Evolutionary conservation across 1,140 invertebrate species (phyloP).

Genomic region (Macrobrachium nipponense): DNA sequence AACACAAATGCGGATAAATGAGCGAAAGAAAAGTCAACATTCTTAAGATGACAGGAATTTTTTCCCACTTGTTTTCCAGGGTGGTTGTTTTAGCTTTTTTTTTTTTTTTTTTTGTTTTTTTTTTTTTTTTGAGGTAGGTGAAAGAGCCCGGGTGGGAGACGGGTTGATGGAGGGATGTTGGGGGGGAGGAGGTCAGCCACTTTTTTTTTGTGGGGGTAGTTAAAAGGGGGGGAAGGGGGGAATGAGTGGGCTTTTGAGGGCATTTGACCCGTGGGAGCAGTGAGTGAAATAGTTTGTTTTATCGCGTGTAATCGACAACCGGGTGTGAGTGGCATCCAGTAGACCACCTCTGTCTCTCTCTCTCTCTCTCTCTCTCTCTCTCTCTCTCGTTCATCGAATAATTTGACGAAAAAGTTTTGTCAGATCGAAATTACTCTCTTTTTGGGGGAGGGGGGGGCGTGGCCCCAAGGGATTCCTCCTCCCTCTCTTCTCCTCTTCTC

Average conservation of each 20-base stretch:
- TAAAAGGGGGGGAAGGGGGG: neutral
- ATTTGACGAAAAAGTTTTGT: neutral
- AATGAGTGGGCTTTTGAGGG: neutral
- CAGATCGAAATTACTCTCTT: too few species aligned
- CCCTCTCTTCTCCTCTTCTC: neutral
- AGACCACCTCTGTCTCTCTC: neutral
- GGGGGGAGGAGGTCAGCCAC: neutral
- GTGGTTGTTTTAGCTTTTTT: too few species aligned
- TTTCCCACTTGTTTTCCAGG: too few species aligned
- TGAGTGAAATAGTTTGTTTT: conserved; percentile 20
- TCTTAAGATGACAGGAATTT: too few species aligned
- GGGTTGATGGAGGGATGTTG: too few species aligned
- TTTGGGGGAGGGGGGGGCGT: too few species aligned
- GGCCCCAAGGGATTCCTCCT: neutral
- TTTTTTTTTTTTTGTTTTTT: neutral
- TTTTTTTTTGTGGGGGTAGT: neutral
- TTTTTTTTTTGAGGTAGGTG: neutral
- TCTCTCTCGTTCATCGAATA: neutral
- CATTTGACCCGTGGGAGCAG: neutral
- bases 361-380: too few species aligned
- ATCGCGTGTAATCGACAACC: conserved; percentile 8
- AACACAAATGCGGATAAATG: too few species aligned
- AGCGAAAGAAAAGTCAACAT: too few species aligned
- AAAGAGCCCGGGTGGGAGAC: neutral
- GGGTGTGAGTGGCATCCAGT: too few species aligned